Base-by-base conservation (phyloP, 2,888 invertebrate genomes). In the Lasioglossum leucozonium region DNA sequence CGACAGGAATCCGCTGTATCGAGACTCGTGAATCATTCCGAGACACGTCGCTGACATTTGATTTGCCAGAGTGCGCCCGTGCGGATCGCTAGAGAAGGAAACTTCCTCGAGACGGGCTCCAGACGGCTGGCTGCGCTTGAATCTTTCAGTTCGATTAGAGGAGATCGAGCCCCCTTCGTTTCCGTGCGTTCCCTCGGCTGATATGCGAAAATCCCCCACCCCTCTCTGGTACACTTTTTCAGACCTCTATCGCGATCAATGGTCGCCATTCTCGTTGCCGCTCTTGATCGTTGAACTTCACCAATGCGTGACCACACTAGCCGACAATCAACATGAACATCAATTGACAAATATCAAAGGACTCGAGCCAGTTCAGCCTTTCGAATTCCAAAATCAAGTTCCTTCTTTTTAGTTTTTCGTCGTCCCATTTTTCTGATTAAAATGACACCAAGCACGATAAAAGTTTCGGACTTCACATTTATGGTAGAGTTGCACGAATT, bases 81-180 rank as follows among this genome's bases (percentile, higher is more conserved):
- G 34, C 65, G 71, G 62, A 71, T 78, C 77, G 47, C 18, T 65
- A 1, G 62, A 80, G 44, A 26, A 77, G 34, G 72, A 44, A 37
- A 67, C 37, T 34, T 37, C 67, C 11, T n/a, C 40, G 37, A 67
- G 67, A 67, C 34, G n/a, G 40, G 40, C 34, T 37, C 5, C 37
- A 37, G 42, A 79, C 65, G 76, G 13, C 62, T 30, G 34, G 77
- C 40, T 67, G 42, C 80, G 75, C 73, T 78, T 86, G 86, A 84
- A 88, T 91, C 84, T 88, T 90, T 90, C 74, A 89, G 83, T 90
- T 88, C 89, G 86, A 90, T 88, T 87, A 88, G 86, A 86, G 34
- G 37, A 75, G 77, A 86, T 85, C 71, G 76, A 40, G 30, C 81
- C 44, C 76, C 67, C 58, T 72, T 79, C 78, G 37, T 67, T 62